Conservation (phyloP, 2,113 vertebrate genomes). For the Dipodomys stephensi region DNA sequence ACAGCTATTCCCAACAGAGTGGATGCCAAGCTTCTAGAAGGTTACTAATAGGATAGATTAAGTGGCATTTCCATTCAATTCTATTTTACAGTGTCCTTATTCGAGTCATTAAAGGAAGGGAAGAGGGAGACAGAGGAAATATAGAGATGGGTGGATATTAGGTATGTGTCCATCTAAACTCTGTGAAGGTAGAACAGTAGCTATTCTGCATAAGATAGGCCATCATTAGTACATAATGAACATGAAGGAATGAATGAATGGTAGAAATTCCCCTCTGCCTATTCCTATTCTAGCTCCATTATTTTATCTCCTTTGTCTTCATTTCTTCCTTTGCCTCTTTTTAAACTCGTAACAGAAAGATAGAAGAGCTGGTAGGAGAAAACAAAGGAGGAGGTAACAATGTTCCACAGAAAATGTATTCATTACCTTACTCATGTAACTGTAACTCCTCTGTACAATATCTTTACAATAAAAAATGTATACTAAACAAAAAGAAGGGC, state of each 20-base stretch:
- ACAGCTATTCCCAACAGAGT: background rate
- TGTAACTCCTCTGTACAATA: no score
- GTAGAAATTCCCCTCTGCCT: background rate
- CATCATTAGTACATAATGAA: background rate
- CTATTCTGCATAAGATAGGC: no score
- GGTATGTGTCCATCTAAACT: background rate
- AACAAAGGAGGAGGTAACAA: no score
- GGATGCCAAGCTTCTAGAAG: background rate
- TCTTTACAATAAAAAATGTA: no score
- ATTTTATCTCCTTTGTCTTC: background rate
- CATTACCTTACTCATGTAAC: no score
- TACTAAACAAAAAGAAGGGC: no score
- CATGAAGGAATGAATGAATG: background rate
- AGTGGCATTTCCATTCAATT: slow-evolving; percentile 20
- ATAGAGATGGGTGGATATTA: background rate
- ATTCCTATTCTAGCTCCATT: background rate
- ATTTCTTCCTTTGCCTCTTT: background rate
- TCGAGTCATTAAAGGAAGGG: background rate
- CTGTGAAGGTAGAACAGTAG: background rate
- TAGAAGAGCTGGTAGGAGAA: background rate
- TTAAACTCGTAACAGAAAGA: background rate
- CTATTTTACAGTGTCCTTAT: background rate
- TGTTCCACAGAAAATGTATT: no score
- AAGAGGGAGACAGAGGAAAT: background rate
- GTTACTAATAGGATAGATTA: background rate